Evolutionary conservation across 2,888 invertebrate genomes (phyloP).

Genomic region (Lymantria dispar): DNA sequence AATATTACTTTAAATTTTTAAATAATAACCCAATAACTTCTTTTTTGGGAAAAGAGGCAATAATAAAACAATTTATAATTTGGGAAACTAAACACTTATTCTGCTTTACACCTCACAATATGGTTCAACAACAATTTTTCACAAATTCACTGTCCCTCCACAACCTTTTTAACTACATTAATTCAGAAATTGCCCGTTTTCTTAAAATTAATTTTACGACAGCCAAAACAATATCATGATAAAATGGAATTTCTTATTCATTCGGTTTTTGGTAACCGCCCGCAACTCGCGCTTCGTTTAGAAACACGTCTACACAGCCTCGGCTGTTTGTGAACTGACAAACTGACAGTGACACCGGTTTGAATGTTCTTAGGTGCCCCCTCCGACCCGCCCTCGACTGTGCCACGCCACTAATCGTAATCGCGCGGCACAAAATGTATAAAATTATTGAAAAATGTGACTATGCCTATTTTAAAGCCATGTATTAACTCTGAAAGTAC

Average conservation of each 20-base stretch:
- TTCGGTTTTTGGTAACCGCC: slow-evolving; percentile 45
- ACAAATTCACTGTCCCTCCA: slow-evolving; percentile 19
- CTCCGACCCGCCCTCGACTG: slow-evolving; percentile 30
- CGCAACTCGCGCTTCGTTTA: slow-evolving; percentile 45
- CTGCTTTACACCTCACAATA: slow-evolving; percentile 2
- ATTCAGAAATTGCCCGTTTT: neutral
- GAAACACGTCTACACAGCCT: slow-evolving; percentile 53
- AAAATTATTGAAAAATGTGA: too few relatives aligned
- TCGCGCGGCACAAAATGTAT: too few relatives aligned
- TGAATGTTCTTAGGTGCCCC: slow-evolving; percentile 26
- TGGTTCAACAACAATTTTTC: slow-evolving; percentile 13
- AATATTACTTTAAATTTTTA: too few relatives aligned
- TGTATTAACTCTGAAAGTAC: too few relatives aligned
- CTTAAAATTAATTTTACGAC: slow-evolving; percentile 20
- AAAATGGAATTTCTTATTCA: slow-evolving; percentile 49
- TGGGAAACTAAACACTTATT: slow-evolving; percentile 1
- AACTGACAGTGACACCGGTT: slow-evolving; percentile 15
- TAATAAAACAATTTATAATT: neutral
- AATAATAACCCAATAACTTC: too few relatives aligned
- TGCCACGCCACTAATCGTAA: slow-evolving; percentile 28
- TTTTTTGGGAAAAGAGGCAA: neutral
- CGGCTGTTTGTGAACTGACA: slow-evolving; percentile 65
- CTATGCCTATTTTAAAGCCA: too few relatives aligned
- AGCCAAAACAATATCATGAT: slow-evolving; percentile 31
- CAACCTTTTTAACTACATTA: neutral